Evolutionary conservation across 1,140 invertebrate species (phyloP).

Genomic region (Mercenaria mercenaria): DNA sequence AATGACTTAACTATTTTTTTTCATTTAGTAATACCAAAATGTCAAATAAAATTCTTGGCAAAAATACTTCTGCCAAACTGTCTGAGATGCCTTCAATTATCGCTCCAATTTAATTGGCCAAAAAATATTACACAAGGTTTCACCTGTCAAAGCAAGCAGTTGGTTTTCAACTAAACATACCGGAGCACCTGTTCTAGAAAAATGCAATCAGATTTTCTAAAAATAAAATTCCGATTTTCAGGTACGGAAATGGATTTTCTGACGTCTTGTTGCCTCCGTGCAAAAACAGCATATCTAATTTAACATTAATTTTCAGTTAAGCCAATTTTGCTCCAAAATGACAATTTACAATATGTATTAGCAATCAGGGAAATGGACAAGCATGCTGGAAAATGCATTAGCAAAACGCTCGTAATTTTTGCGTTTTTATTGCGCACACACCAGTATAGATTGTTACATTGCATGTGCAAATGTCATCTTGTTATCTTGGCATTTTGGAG

Average conservation of each 20-base stretch:
- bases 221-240: not conserved
- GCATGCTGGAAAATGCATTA: not conserved
- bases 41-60: no score
- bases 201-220: slow-evolving; percentile 3
- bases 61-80: no score
- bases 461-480: not conserved
- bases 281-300: no score
- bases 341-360: not conserved
- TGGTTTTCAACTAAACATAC: not conserved
- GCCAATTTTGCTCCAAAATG: no score
- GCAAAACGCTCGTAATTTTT: not conserved
- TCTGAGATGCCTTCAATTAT: not conserved
- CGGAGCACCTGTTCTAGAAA: not conserved
- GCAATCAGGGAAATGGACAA: not conserved
- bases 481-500: not conserved
- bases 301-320: no score
- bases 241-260: not conserved
- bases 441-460: not conserved
- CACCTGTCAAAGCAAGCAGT: not conserved
- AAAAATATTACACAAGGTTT: not conserved
- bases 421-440: not conserved
- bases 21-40: no score
- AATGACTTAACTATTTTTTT: no score
- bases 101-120: not conserved
- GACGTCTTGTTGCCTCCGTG: no score